Evolutionary conservation across 2,888 invertebrate species (phyloP).

Genomic region (Plagiodera versicolora): DNA sequence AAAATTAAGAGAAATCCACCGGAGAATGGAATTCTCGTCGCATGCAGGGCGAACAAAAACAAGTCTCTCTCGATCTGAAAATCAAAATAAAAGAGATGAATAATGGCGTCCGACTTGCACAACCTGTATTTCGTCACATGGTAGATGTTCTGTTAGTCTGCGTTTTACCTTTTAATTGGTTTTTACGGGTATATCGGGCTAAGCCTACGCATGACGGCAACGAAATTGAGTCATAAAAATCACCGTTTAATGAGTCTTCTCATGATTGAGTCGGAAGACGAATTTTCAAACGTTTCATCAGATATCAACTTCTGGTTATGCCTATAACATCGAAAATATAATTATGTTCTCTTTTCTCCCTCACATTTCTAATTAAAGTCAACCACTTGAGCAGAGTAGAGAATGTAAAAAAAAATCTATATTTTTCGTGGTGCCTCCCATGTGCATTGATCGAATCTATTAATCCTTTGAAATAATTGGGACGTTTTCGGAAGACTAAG

Average conservation of each 20-base stretch:
- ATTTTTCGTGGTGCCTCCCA: too few species aligned
- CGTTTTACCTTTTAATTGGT: slow-evolving; percentile 37
- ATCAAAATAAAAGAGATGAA: slow-evolving; percentile 57
- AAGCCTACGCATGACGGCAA: slow-evolving; percentile 11
- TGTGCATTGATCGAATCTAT: too few species aligned
- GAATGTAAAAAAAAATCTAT: too few species aligned
- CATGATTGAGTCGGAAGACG: neutral
- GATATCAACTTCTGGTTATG: neutral
- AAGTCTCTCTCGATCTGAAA: slow-evolving; percentile 49
- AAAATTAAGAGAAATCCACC: slow-evolving; percentile 52
- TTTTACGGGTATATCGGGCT: slow-evolving; percentile 21
- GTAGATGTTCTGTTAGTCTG: slow-evolving; percentile 47
- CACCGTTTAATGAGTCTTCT: slow-evolving; percentile 11
- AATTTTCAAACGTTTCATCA: neutral
- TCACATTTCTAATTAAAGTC: too few species aligned
- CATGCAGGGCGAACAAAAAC: slow-evolving; percentile 45
- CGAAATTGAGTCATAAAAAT: slow-evolving; percentile 24
- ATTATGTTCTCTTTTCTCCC: too few species aligned
- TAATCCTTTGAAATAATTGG: too few species aligned
- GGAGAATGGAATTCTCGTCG: slow-evolving; percentile 54
- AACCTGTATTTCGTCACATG: slow-evolving; percentile 56
- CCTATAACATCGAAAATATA: too few species aligned
- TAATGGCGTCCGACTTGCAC: slow-evolving; percentile 56
- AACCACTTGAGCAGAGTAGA: too few species aligned
- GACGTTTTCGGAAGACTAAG: too few species aligned